Evolutionary conservation across 2,888 invertebrate species (phyloP).

Genomic region (Yponomeuta cagnagella): DNA sequence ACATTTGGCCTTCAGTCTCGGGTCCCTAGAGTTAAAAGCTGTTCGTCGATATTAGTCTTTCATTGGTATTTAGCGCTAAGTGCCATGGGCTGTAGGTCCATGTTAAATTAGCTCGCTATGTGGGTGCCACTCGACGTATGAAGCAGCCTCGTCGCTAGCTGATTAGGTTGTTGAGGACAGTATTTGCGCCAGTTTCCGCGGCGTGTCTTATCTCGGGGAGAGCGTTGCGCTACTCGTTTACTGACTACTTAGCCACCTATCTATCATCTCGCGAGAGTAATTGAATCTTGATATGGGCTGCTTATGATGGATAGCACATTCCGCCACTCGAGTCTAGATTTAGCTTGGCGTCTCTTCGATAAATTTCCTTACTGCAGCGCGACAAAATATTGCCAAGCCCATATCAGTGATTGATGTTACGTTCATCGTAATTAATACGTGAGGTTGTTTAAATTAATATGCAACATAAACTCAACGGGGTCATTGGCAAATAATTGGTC

Average conservation of each 20-base stretch:
- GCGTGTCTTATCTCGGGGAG: slow-evolving; percentile 54
- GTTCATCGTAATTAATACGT: slow-evolving; percentile 5
- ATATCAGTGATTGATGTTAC: slow-evolving; percentile 11
- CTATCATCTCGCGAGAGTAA: slow-evolving; percentile 45
- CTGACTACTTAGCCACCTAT: slow-evolving; percentile 24
- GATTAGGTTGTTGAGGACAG: slow-evolving; percentile 42
- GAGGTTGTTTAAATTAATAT: slow-evolving; percentile 16
- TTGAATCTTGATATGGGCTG: slow-evolving; percentile 41
- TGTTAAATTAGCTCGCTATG: slow-evolving; percentile 32
- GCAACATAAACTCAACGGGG: slow-evolving; percentile 6
- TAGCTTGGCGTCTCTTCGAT: slow-evolving; percentile 4
- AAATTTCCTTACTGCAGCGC: slow-evolving; percentile 17
- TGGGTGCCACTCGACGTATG: slow-evolving; percentile 5
- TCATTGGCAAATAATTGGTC: slow-evolving; percentile 20
- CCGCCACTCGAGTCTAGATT: slow-evolving; percentile 3
- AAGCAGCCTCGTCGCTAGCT: slow-evolving; percentile 32
- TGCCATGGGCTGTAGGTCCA: slow-evolving; percentile 21
- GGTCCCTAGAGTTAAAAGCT: slow-evolving; percentile 30
- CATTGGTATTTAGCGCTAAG: slow-evolving; percentile 26
- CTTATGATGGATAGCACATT: slow-evolving; percentile 28
- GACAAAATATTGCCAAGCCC: slow-evolving; percentile 16
- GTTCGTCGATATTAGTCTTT: slow-evolving; percentile 32
- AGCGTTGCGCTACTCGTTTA: neutral
- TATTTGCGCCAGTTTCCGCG: slow-evolving; percentile 50
- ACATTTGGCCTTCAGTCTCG: slow-evolving; percentile 31